phyloP scores from a whole-genome alignment of 2,113 vertebrate genomes.

The Balaeniceps rex region DNA sequence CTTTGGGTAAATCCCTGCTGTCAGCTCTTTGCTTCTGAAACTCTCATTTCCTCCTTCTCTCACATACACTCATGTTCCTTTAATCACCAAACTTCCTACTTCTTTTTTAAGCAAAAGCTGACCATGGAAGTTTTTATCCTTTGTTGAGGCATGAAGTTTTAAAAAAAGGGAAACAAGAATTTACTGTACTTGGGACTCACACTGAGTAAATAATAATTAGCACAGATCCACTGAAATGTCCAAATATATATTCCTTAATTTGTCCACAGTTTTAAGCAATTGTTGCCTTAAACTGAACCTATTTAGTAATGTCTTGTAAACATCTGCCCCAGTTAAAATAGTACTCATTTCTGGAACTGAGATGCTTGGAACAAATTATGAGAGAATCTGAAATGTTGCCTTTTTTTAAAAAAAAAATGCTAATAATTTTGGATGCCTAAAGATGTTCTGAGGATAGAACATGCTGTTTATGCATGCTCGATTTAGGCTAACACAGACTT shows the following conservation, averaged over 20 bases:
- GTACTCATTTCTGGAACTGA: background rate
- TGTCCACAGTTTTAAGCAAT: background rate
- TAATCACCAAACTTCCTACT: conserved; percentile 40
- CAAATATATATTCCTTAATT: background rate
- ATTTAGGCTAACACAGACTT: background rate
- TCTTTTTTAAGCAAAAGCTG: conserved; percentile 59
- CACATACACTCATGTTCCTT: conserved; percentile 12
- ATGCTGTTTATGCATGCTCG: background rate
- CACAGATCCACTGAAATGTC: background rate
- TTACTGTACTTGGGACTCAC: background rate
- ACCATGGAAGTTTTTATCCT: conserved; percentile 21
- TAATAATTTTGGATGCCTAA: background rate
- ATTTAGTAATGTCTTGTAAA: background rate
- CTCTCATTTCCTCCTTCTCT: conserved; percentile 50
- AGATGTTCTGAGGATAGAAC: background rate
- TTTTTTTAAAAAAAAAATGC: background rate
- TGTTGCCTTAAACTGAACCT: background rate
- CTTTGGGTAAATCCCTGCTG: background rate
- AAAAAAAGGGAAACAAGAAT: background rate
- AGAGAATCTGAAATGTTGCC: background rate
- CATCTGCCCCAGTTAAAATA: background rate
- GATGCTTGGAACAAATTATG: background rate
- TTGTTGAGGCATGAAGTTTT: background rate
- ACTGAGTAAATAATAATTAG: background rate
- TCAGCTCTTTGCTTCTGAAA: conserved; percentile 40